Evolutionary conservation across 2,888 invertebrate genomes (phyloP), one percentile per base, ranked within the genome.

Genomic region (Tiliacea aurago): DNA sequence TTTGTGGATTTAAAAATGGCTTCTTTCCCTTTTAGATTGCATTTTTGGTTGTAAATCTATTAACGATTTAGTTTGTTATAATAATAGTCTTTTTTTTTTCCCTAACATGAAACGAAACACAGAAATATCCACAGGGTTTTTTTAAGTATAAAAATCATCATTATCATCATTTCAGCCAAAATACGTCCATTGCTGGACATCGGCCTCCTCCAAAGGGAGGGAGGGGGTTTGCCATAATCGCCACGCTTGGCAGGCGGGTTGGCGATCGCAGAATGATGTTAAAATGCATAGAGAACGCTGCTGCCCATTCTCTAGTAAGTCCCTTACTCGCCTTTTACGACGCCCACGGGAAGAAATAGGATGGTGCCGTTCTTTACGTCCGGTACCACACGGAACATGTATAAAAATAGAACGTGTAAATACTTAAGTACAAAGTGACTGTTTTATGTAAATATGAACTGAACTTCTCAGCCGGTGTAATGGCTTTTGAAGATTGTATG

Each of bases 1-100:
- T 67, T 74, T 62, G 65, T 81, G 82, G 83, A 62, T 62, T 76
- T 70, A 55, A 81, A 70, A 84, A 84, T 84, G 81, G 82, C 37
- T 61, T 55, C 55, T 59, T 61, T 51, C 15, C 20, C 11, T 65
- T 80, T 84, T 49, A 28, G 18, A 64, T 65, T 67, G 71, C 23
- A 13, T 73, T 65, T 69, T 41, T 43, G 23, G 37, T 43, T 75
- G 33, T 81, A 64, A 72, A 78, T 59, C 45, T 41, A 59, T 65
- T 68, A 62, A 33, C 23, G 47, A 80, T 53, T 80, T 28, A 53
- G 45, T 66, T 55, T 49, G 28, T 47, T 45, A 10, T 18, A 15
- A 9, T 58, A 45, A 45, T 51, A 37, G 11, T n/a, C 0, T 20
- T n/a, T 51, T 37, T 66, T 20, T 9, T 63, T 33, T 3, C 4